Conservation (phyloP, 2,113 vertebrate genomes). For the Anser cygnoides region DNA sequence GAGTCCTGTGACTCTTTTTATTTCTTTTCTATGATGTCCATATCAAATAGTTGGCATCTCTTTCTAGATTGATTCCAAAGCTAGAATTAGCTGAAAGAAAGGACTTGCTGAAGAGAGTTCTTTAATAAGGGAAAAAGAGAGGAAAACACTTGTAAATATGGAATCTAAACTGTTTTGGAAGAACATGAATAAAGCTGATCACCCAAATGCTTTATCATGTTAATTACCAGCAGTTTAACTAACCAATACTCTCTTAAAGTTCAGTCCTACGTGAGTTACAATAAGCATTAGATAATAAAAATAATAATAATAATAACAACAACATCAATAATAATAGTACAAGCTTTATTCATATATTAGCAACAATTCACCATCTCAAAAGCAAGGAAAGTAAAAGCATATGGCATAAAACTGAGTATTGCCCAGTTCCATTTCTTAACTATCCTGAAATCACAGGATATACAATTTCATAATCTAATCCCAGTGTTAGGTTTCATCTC, state of each 20-base stretch:
- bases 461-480: neutral
- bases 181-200: neutral
- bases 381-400: neutral
- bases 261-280: neutral
- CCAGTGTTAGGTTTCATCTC: neutral
- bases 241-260: neutral
- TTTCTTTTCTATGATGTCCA: neutral
- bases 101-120: neutral
- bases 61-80: neutral
- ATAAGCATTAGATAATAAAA: too few species aligned
- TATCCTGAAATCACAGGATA: neutral
- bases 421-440: neutral
- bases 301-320: too few species aligned
- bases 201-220: neutral
- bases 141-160: neutral
- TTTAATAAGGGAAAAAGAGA: neutral
- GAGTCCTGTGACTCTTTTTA: neutral
- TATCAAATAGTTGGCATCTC: neutral
- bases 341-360: neutral
- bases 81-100: neutral
- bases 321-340: too few species aligned
- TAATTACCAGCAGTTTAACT: neutral
- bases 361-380: neutral
- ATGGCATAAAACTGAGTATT: neutral
- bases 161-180: neutral